Evolutionary conservation across 2,113 vertebrate genomes (phyloP).

Genomic region (Leucoraja erinaceus): DNA sequence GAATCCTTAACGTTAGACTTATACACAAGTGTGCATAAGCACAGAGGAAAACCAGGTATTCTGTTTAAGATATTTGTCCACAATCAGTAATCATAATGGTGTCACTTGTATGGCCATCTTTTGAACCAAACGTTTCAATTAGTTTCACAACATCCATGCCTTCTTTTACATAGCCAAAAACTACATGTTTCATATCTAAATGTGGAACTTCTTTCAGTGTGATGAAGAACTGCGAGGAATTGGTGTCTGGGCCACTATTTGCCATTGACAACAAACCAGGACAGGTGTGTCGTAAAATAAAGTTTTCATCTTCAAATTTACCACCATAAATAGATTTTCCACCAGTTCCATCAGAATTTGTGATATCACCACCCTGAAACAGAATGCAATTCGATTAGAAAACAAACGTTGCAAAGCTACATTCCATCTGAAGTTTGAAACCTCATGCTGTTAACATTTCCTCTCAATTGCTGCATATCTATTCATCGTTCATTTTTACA

Average conservation of each 20-base stretch:
- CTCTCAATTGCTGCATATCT: neutral
- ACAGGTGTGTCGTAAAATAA: conserved; percentile 75
- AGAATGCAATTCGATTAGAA: conserved; percentile 16
- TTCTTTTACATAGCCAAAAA: conserved; percentile 80
- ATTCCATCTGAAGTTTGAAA: neutral
- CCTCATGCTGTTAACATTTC: neutral
- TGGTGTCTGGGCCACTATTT: conserved; percentile 75
- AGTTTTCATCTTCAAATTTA: conserved; percentile 87
- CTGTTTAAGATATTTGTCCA: conserved; percentile 63
- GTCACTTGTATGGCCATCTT: conserved; percentile 64
- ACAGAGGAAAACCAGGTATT: conserved; percentile 39
- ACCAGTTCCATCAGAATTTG: conserved; percentile 74
- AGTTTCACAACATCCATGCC: conserved; percentile 81
- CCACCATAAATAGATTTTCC: conserved; percentile 82
- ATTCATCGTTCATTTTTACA: neutral
- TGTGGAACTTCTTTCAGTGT: conserved; percentile 83
- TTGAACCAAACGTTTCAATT: conserved; percentile 76
- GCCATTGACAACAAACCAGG: conserved; percentile 89
- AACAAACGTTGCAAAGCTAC: neutral
- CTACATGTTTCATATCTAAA: conserved; percentile 90
- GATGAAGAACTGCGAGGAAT: conserved; percentile 92
- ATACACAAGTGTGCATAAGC: conserved; percentile 53
- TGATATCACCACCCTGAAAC: conserved; percentile 82
- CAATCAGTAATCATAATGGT: conserved; percentile 74
- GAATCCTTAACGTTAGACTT: neutral